Base-by-base conservation (phyloP, 2,888 invertebrate genomes). In the Synergus laeviventris region DNA sequence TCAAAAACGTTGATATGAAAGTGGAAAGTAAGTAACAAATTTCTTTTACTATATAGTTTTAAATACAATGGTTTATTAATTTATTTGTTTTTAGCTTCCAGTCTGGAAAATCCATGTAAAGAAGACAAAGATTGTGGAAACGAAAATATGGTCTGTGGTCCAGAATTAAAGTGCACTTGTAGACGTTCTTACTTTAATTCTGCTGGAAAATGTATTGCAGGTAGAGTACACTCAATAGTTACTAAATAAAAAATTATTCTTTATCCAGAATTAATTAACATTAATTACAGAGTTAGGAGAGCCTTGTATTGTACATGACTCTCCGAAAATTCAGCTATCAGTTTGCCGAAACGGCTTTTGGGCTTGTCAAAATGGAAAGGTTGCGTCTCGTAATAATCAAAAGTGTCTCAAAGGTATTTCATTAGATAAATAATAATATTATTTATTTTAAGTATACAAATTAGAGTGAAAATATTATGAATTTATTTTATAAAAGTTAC, bases 221-320 rank as follows among this genome's bases (percentile, higher is more conserved):
- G 89, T 89, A 81, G 78, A 61, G 59, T 31, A 56, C n/a, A 8
- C 4, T n/a, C 9, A 2, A 56, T 18, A 31, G 45, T 75, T 45
- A 31, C 14, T 14, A 5, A 24, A 59, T 59, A 5, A 24, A 14
- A 21, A 14, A 59, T 59, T 24, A 24, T 59, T 24, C 4, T 24
- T 14, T 1, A 24, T 21, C 0, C 24, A 45, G 3, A n/a, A 11
- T 9, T 38, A 62, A 38, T n/a, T n/a, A 39, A 39, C 11, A 18
- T 11, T 70, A 36, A 36, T 60, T 74, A 5, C 66, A 90, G 90
- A 90, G 73, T 76, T 90, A 3, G 89, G 88, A 31, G 86, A 87
- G 78, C 56, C 76, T 1, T 90, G 90, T 66, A 38, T 9, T 14
- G 36, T 18, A 42, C 7, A 49, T 5, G 78, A 82, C 1, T 49